phyloP scores from a whole-genome alignment of 2,113 vertebrate species.

The Lepus americanus region DNA sequence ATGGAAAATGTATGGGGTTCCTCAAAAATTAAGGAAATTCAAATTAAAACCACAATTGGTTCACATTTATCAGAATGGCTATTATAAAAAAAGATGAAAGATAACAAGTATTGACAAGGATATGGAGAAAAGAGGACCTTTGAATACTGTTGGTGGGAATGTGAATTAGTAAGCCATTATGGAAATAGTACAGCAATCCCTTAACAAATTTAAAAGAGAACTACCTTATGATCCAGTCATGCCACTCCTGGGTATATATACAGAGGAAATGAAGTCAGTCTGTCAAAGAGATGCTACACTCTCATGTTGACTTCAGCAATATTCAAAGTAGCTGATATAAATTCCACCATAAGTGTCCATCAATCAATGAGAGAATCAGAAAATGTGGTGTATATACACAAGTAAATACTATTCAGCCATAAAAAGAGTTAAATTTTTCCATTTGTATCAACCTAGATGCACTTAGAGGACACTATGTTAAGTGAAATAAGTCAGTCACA shows the following conservation, averaged over 20 bases:
- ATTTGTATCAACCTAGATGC: background rate
- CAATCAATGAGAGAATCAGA: background rate
- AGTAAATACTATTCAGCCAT: background rate
- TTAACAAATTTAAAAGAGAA: background rate
- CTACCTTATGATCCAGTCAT: background rate
- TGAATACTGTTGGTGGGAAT: background rate
- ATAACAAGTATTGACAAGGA: background rate
- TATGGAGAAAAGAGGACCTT: background rate
- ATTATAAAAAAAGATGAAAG: background rate
- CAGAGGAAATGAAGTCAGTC: background rate
- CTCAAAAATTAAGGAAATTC: background rate
- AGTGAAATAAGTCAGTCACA: background rate
- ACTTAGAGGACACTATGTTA: background rate
- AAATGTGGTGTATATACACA: background rate
- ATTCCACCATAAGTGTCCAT: background rate
- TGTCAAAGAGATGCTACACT: background rate
- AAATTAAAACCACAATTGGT: background rate
- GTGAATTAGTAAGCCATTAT: background rate
- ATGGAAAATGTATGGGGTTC: background rate
- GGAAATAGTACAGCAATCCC: background rate
- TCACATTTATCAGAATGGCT: no score
- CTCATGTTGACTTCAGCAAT: background rate
- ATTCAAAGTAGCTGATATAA: background rate
- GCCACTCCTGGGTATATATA: background rate
- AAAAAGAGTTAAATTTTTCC: background rate